Percentiles rank a stretch among this genome's conserved stretches.
Conservation (phyloP, 2,797 vertebrate genomes). For the Schizothorax lantsangensis region DNA sequence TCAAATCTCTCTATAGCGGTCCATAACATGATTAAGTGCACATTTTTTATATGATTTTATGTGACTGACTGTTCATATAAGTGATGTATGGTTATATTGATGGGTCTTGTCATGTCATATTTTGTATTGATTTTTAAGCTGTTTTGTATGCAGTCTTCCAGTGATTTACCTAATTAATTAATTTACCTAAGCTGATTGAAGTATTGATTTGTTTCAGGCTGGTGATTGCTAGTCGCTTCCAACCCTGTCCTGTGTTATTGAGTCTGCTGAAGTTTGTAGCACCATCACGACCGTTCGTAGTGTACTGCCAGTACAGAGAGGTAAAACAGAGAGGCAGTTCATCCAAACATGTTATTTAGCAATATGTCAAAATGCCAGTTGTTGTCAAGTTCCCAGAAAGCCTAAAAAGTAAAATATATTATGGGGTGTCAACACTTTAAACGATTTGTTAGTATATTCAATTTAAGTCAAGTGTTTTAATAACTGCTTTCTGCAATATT, state of each 20-base stretch:
- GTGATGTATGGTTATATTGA: not conserved
- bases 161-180: not conserved
- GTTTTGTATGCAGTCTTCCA: not conserved
- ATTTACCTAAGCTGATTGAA: not conserved
- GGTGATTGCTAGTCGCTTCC: conserved; percentile 93
- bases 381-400: not conserved
- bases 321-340: conserved; percentile 69
- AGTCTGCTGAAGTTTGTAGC: conserved; percentile 89
- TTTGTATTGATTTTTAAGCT: conserved; percentile 33
- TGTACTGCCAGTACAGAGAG: conserved; percentile 97
- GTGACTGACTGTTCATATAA: not conserved
- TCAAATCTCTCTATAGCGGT: not conserved
- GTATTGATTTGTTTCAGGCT: conserved; percentile 81
- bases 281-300: conserved; percentile 94
- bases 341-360: not conserved
- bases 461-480: not conserved
- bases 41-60: not conserved
- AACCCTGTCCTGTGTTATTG: conserved; percentile 87
- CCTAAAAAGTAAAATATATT: not conserved
- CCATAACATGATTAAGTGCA: not conserved
- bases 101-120: not conserved
- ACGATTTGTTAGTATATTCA: not conserved
- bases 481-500: not conserved
- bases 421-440: not conserved
- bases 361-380: not conserved